A percentile compares a stretch with the other conserved stretches of the same genome.
These are phyloP conservation scores for Gadus macrocephalus DNA, from an alignment of 2,113 vertebrate genomes.

Conservation along the genomic window DNA sequence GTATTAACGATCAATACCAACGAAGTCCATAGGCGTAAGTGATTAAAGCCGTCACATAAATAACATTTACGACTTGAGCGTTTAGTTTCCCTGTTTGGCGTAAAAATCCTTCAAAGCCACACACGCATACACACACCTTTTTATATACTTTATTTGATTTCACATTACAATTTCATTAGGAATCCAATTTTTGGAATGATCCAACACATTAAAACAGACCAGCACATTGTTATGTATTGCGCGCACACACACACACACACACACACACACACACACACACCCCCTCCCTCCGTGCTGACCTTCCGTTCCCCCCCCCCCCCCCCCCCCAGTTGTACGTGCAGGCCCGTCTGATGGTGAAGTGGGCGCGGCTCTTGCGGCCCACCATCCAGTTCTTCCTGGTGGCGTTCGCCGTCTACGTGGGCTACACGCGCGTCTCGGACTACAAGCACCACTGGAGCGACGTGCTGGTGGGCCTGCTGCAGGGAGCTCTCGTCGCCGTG, in stretches of 20 bases:
- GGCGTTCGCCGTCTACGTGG: slow-evolving; percentile 90
- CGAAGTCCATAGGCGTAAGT: neutral
- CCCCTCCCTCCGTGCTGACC: neutral
- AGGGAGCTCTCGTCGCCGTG: slow-evolving; percentile 85
- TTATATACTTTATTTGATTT: too few relatives aligned
- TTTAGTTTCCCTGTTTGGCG: neutral
- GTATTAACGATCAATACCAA: neutral
- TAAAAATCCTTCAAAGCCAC: neutral
- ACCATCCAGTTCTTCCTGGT: slow-evolving; percentile 93
- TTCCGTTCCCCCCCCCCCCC: neutral
- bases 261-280: neutral
- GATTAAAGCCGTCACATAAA: neutral
- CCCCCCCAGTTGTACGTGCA: slow-evolving; percentile 84
- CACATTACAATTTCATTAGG: too few relatives aligned
- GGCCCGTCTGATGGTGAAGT: slow-evolving; percentile 82
- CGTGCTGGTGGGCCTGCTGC: slow-evolving; percentile 87
- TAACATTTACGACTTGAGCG: neutral
- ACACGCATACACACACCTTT: neutral
- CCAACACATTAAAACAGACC: too few relatives aligned
- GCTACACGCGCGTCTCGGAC: slow-evolving; percentile 90
- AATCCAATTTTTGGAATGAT: too few relatives aligned
- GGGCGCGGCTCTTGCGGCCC: slow-evolving; percentile 87
- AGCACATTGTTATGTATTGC: too few relatives aligned
- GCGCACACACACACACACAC: too few relatives aligned
- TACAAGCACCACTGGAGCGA: slow-evolving; percentile 98